A percentile compares a stretch with the other conserved stretches of the same genome.
Evolutionary conservation across 2,888 invertebrate genomes (phyloP).

Genomic region (Apotomis turbidana): DNA sequence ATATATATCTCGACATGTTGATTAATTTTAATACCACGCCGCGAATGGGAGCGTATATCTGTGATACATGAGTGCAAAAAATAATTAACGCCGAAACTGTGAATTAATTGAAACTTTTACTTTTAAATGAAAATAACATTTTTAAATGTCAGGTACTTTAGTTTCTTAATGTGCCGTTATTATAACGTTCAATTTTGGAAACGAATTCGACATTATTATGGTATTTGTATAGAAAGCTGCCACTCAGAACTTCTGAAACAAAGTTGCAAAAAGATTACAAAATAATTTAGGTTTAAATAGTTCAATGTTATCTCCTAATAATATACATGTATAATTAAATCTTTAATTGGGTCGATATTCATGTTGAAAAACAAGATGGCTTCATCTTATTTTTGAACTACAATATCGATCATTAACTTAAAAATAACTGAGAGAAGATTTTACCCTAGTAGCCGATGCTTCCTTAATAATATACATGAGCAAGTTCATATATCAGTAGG

Average conservation of each 20-base stretch:
- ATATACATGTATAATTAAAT: too few species aligned
- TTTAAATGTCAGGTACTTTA: constrained; percentile 24
- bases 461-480: background rate
- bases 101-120: constrained; percentile 37
- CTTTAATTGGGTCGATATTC: too few species aligned
- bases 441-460: background rate
- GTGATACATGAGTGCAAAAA: constrained; percentile 33
- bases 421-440: too few species aligned
- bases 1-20: constrained; percentile 46
- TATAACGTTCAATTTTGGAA: constrained; percentile 9
- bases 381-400: too few species aligned
- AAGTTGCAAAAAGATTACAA: too few species aligned
- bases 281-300: too few species aligned
- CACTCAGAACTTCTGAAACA: too few species aligned
- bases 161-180: constrained; percentile 18
- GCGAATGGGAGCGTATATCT: constrained; percentile 62
- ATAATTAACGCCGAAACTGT: constrained; percentile 26
- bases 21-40: constrained; percentile 59
- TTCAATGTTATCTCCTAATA: too few species aligned
- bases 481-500: too few species aligned
- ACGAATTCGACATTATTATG: background rate
- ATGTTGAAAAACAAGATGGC: too few species aligned
- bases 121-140: constrained; percentile 29
- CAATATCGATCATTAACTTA: too few species aligned
- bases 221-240: background rate